Conservation (phyloP, 2,113 vertebrate species). For the Callipepla californica region DNA sequence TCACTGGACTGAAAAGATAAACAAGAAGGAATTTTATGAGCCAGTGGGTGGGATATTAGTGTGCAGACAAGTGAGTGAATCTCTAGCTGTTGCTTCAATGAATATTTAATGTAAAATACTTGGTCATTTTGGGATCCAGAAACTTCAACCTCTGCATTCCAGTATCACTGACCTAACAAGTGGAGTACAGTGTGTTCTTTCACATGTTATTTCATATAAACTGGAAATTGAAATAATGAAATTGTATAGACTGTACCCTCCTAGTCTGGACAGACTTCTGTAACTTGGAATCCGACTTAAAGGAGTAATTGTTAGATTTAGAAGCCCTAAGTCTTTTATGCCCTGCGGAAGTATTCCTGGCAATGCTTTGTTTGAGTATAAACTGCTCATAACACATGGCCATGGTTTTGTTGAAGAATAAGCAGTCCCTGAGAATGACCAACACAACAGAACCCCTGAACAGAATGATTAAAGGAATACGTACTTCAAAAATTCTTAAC, state of each 20-base stretch:
- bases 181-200: neutral
- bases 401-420: neutral
- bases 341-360: neutral
- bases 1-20: neutral
- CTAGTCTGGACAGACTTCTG: neutral
- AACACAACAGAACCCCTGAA: neutral
- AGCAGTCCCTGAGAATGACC: neutral
- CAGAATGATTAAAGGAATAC: neutral
- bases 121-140: neutral
- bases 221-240: neutral
- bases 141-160: neutral
- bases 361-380: neutral
- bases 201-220: neutral
- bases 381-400: neutral
- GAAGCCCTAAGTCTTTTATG: neutral
- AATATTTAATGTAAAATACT: neutral
- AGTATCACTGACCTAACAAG: neutral
- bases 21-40: conserved; percentile 15
- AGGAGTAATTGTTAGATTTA: neutral
- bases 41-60: fast-evolving
- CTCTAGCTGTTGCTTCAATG: neutral
- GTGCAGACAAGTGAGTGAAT: neutral
- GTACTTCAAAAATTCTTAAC: neutral
- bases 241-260: neutral
- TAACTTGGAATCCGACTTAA: neutral